Percentiles rank a stretch among this genome's conserved stretches.
These are phyloP conservation scores for Corythaeola cristata DNA, from an alignment of 2,113 vertebrate genomes.

Conservation along the genomic window DNA sequence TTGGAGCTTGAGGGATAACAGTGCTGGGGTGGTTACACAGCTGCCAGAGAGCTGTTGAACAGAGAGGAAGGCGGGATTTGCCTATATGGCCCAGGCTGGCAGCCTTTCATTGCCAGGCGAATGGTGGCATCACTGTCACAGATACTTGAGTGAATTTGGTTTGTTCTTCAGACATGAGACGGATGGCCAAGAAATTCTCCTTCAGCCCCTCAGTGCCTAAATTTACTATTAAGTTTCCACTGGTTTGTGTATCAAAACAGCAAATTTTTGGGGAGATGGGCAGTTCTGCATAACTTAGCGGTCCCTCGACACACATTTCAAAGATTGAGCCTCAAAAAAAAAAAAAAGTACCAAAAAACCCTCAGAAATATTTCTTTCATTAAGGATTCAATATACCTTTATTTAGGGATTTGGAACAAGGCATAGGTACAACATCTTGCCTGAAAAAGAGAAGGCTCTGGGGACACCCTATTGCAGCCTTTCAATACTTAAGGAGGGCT, in stretches of 20 bases:
- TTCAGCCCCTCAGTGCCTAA: neutral
- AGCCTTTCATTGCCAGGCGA: neutral
- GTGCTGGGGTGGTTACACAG: neutral
- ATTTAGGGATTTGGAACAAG: neutral
- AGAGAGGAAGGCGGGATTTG: neutral
- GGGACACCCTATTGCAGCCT: neutral
- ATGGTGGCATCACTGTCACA: too few relatives aligned
- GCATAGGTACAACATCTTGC: neutral
- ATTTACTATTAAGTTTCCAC: neutral
- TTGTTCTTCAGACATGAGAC: neutral
- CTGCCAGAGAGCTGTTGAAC: neutral
- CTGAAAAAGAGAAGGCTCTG: neutral
- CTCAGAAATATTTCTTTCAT: rapidly evolving
- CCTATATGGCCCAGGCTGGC: neutral
- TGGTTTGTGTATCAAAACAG: neutral
- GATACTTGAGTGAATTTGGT: neutral
- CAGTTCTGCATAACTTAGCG: neutral
- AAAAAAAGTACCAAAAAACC: neutral
- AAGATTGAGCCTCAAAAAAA: neutral
- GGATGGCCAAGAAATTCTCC: neutral
- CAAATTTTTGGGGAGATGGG: neutral
- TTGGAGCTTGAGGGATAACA: neutral
- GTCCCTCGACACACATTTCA: neutral
- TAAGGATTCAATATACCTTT: neutral
- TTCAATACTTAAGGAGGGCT: neutral